A percentile compares a stretch with the other conserved stretches of the same genome.
Conservation (phyloP, 2,113 vertebrate species). For the Formicarius rufipectus region DNA sequence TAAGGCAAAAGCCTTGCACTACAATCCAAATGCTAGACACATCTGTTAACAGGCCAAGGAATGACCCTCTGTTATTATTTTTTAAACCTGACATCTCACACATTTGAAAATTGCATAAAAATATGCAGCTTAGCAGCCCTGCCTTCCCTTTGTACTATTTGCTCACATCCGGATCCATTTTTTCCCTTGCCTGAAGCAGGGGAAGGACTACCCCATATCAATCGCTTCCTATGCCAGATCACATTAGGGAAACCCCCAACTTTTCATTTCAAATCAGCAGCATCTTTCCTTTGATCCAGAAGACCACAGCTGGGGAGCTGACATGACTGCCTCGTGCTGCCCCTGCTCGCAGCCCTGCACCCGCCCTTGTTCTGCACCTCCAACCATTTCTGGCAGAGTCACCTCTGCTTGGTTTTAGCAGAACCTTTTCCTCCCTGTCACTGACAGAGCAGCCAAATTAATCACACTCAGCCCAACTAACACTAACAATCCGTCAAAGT, state of each 20-base stretch:
- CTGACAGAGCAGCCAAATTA: slow-evolving; percentile 85
- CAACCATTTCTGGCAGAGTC: slow-evolving; percentile 63
- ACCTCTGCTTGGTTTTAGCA: slow-evolving; percentile 73
- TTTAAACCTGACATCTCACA: slow-evolving; percentile 53
- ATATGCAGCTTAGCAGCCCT: slow-evolving; percentile 6
- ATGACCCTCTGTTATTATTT: slow-evolving; percentile 40
- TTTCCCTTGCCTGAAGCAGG: neutral
- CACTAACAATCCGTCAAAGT: slow-evolving; percentile 89
- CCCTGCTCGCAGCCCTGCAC: neutral
- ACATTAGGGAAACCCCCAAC: neutral
- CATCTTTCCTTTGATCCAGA: slow-evolving; percentile 53
- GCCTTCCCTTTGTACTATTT: slow-evolving; percentile 36
- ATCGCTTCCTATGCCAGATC: neutral
- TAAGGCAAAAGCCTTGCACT: slow-evolving; percentile 38
- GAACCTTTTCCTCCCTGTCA: slow-evolving; percentile 79
- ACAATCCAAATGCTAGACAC: slow-evolving; percentile 61
- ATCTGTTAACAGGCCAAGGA: slow-evolving; percentile 68
- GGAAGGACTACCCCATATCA: neutral
- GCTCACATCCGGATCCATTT: slow-evolving; percentile 40
- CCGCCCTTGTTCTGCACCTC: neutral
- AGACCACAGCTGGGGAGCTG: slow-evolving; percentile 21
- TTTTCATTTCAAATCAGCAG: slow-evolving; percentile 6
- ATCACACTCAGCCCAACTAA: slow-evolving; percentile 92
- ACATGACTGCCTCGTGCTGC: neutral
- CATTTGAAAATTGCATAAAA: slow-evolving; percentile 56